Conservation (phyloP, 2,113 vertebrate species). For the Castor canadensis region DNA sequence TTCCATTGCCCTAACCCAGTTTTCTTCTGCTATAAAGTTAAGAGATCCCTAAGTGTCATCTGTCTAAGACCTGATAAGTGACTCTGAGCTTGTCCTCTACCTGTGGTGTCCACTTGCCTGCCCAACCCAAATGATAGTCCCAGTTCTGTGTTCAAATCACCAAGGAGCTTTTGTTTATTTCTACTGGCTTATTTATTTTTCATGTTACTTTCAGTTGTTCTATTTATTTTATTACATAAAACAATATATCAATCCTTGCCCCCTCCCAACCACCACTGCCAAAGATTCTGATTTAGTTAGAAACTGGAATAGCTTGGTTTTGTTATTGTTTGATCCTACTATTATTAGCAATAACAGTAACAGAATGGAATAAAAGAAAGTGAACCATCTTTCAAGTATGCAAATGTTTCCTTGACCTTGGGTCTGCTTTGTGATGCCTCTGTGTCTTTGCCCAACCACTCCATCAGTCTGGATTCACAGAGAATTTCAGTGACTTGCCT, state of each 20-base stretch:
- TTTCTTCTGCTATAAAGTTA: neutral
- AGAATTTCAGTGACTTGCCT: neutral
- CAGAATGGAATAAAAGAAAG: neutral
- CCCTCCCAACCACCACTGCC: too few relatives aligned
- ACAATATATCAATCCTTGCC: neutral
- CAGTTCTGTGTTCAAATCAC: neutral
- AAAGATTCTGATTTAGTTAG: slow-evolving; percentile 28
- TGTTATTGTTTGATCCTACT: neutral
- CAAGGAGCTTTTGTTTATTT: neutral
- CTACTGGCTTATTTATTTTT: neutral
- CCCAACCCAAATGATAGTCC: fast-evolving
- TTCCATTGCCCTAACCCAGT: neutral
- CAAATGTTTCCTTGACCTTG: neutral
- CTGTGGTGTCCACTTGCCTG: fast-evolving
- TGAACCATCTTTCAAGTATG: neutral
- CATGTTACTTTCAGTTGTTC: neutral
- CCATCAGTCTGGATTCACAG: neutral
- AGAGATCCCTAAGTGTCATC: fast-evolving
- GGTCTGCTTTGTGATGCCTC: neutral
- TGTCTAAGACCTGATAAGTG: neutral
- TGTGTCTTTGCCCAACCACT: neutral
- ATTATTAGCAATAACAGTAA: neutral
- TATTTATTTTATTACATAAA: neutral
- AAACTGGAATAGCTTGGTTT: too few relatives aligned
- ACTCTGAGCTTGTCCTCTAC: neutral